Base-by-base conservation (phyloP, 2,888 invertebrate genomes). In the Rotaria socialis region DNA sequence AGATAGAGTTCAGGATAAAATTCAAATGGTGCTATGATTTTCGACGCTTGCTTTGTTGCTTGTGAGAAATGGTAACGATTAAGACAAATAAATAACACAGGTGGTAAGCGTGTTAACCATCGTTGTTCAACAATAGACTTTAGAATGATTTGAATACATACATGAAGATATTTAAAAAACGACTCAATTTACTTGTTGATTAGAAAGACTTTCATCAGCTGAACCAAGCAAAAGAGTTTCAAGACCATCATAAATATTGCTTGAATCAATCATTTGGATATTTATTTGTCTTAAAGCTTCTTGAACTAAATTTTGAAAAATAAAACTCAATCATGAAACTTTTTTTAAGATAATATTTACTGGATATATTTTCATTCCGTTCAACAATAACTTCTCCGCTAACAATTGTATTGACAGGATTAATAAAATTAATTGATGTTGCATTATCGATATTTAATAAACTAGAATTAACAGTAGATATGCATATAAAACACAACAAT, bases 21-120 rank as follows among this genome's bases (percentile, higher is more conserved):
- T 85, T 90, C 90, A 87, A 92, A 90, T 88, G 91, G 91, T 88
- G 92, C 91, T 88, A 92, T 92, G 85, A 92, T 91, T 89, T 92
- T 92, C 88, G 92, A 92, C 24, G 92, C 91, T 52, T 91, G 89
- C 47, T 91, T 90, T 47, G 86, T 86, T n/a, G 86, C 43, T 24
- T 86, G 75, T n/a, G 74, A 55, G 88, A 91, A 92, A 87, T 91
- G 91, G 89, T 92, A 92, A 58, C 92, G 88, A n/a, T 91, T 91
- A 58, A 92, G 89, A 88, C 91, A 91, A 89, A 91, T 91, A 47
- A 92, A 90, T 88, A 92, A 88, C 60, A 92, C 90, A 47, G 91
- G 91, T 35, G 92, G 92, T 86, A 92, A 89, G 84, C 89, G 89
- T 16, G 91, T 92, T 88, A 92, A 92, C 92, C 92, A 92, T 84